These are phyloP conservation scores for Riptortus pedestris DNA, from an alignment of 1,140 invertebrate species.

Conservation along the genomic window DNA sequence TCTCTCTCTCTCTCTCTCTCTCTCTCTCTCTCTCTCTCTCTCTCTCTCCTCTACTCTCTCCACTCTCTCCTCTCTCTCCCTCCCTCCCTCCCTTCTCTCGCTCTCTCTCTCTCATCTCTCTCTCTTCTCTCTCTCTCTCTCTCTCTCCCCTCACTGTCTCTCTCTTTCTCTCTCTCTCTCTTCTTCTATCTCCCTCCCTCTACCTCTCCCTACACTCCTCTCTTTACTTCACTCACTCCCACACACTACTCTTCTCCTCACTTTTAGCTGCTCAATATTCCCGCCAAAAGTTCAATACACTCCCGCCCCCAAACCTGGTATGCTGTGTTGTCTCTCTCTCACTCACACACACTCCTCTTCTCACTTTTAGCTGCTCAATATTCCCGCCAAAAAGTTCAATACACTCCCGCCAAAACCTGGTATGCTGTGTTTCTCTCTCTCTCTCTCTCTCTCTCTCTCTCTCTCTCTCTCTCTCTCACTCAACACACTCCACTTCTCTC, in stretches of 20 bases:
- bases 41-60: neutral
- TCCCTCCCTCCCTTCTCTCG: neutral
- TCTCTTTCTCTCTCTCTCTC: constrained; percentile 15
- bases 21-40: neutral
- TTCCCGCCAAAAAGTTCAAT: neutral
- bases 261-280: too few species aligned
- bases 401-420: neutral
- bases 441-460: constrained; percentile 14
- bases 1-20: too few species aligned
- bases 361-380: neutral
- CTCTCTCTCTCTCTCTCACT: constrained; percentile 6
- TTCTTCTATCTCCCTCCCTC: too few species aligned
- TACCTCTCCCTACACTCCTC: neutral
- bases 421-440: neutral
- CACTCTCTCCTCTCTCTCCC: neutral
- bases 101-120: neutral
- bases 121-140: neutral
- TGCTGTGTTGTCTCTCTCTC: neutral
- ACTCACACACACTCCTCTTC: neutral
- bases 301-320: too few species aligned
- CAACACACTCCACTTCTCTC: neutral
- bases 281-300: too few species aligned
- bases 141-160: constrained; percentile 10
- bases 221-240: neutral
- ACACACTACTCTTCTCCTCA: too few species aligned